Evolutionary conservation across 2,888 invertebrate genomes (phyloP).

Genomic region (Erebia epiphron): DNA sequence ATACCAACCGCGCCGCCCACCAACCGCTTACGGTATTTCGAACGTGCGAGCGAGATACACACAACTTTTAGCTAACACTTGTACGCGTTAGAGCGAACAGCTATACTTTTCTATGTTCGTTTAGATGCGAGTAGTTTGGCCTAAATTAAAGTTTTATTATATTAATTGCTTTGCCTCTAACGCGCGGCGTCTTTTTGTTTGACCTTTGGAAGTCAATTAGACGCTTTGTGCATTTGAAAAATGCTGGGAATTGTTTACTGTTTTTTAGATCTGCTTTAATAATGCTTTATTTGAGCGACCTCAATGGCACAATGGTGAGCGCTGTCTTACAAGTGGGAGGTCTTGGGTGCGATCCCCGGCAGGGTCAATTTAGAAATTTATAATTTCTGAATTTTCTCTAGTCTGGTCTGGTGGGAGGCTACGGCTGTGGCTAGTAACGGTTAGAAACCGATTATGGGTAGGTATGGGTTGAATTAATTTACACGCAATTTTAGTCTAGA

Average conservation of each 20-base stretch:
- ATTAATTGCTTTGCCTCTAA: slow-evolving; percentile 57
- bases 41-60: slow-evolving; percentile 63
- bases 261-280: background rate
- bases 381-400: background rate
- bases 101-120: slow-evolving; percentile 56
- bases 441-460: too few relatives aligned
- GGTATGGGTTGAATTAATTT: too few relatives aligned
- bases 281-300: background rate
- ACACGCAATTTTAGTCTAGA: too few relatives aligned
- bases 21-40: slow-evolving; percentile 78
- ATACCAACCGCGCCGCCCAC: slow-evolving; percentile 67
- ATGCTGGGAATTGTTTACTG: background rate
- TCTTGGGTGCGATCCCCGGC: too few relatives aligned
- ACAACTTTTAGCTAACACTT: slow-evolving; percentile 33
- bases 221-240: slow-evolving; percentile 15
- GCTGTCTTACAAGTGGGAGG: too few relatives aligned
- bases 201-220: slow-evolving; percentile 41
- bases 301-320: too few relatives aligned
- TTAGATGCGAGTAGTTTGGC: slow-evolving; percentile 47
- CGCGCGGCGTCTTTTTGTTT: slow-evolving; percentile 49
- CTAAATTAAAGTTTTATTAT: slow-evolving; percentile 68
- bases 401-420: background rate
- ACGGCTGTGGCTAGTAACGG: too few relatives aligned
- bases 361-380: too few relatives aligned
- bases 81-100: slow-evolving; percentile 52